Base-by-base conservation (phyloP, 2,113 vertebrate species). In the Mus spicilegus region DNA sequence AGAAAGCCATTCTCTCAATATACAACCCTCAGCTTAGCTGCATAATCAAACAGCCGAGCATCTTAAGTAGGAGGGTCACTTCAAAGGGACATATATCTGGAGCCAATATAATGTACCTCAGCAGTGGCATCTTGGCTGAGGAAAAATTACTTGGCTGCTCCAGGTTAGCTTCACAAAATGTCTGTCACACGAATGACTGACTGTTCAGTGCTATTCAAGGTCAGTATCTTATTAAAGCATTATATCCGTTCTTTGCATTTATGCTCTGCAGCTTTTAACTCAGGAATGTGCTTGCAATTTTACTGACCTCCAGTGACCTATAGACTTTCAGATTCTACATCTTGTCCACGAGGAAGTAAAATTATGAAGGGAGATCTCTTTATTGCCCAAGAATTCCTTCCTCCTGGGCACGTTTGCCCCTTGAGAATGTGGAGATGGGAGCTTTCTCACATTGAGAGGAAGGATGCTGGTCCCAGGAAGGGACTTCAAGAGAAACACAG, bases 311-410 rank as follows among this genome's bases (percentile, higher is more conserved):
- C 26, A 80, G 56, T 67, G 49, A 19, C 78, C 14, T 82, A 17
- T 67, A 84, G 42, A 78, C 93, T 82, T 86, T 93, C 82, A 91
- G 89, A 91, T 84, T 96, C 61, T 61, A 89, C 67, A 46, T 86
- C 61, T 91, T 19, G 39, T 94, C 63, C 13, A 3, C 12, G 13
- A 87, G 49, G 78, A 95, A 46, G 73, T 75, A 63, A 90, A 91
- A 36, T 7, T 28, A 70, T 63, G 54, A 92, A 54, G 61, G 28
- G 33, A 97, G 77, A 33, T 30, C 4, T 42, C 24, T 75, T 78
- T 76, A 82, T 39, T 36, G 67, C n/a, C 13, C 72, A 73, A 89
- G 46, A 16, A 46, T 26, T 76, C 93, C 49, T 92, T 42, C 33
- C 58, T 58, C 9, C 17, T 77, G 73, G 80, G 28, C 33, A 8